A percentile compares a stretch with the other conserved stretches of the same genome.
phyloP scores from a whole-genome alignment of 2,888 invertebrate species.

The Congeria kusceri region DNA sequence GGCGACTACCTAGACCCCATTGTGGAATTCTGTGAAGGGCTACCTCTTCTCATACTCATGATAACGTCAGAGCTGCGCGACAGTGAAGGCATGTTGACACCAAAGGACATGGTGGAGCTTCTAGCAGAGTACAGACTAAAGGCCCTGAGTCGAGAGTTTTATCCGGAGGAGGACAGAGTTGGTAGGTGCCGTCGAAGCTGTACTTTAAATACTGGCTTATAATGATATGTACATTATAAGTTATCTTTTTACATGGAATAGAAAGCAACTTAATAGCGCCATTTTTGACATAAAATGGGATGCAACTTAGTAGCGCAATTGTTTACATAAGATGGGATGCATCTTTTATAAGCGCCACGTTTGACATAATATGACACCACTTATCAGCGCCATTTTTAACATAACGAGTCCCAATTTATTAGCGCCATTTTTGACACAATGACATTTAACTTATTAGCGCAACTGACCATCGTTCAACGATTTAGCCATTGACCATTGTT shows the following conservation, averaged over 20 bases:
- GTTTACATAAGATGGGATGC: no score
- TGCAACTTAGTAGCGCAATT: no score
- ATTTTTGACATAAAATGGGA: no score
- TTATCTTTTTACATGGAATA: not conserved
- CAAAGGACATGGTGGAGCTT: slow-evolving; percentile 60
- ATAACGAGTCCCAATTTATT: no score
- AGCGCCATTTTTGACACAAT: no score
- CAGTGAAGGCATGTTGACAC: slow-evolving; percentile 48
- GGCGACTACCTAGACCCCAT: slow-evolving; percentile 56
- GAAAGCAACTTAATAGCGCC: not conserved
- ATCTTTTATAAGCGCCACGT: no score
- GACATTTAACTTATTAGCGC: no score
- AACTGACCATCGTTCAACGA: no score
- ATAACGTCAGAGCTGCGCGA: slow-evolving; percentile 58
- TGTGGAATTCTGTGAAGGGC: slow-evolving; percentile 54
- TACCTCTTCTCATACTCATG: slow-evolving; percentile 65
- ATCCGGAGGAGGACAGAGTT: slow-evolving; percentile 59
- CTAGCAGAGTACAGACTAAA: slow-evolving; percentile 54
- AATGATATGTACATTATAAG: no score
- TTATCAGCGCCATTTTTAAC: no score
- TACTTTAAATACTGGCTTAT: not conserved
- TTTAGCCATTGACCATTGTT: no score
- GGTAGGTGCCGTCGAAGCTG: slow-evolving; percentile 38
- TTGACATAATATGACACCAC: no score
- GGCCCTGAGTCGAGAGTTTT: slow-evolving; percentile 61